Evolutionary conservation across 2,797 vertebrate genomes (phyloP).

Genomic region (Cossypha niveicapilla): DNA sequence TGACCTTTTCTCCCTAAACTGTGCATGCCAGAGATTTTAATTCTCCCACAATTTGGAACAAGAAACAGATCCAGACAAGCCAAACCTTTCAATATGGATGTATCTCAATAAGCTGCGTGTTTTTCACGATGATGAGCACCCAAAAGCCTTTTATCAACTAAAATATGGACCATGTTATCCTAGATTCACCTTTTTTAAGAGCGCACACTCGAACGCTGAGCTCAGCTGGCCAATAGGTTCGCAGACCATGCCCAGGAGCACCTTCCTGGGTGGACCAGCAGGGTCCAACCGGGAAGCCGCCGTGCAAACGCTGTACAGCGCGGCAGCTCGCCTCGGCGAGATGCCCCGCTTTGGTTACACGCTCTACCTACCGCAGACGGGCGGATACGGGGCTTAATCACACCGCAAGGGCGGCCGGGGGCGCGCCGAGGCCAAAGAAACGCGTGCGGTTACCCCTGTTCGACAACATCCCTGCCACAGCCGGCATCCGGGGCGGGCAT

Average conservation of each 20-base stretch:
- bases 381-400: background rate
- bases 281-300: background rate
- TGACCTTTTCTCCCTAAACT: background rate
- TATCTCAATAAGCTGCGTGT: fast-evolving
- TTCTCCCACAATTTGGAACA: background rate
- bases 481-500: background rate
- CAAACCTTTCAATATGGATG: background rate
- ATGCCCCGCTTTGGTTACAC: background rate
- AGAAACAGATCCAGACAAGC: background rate
- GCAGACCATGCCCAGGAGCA: fast-evolving
- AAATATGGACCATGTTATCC: fast-evolving
- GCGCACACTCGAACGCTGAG: fast-evolving
- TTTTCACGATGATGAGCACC: background rate
- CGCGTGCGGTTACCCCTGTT: background rate
- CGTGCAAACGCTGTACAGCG: fast-evolving
- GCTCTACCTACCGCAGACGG: background rate
- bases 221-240: background rate
- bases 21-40: background rate
- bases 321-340: background rate
- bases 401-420: background rate
- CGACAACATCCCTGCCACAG: background rate
- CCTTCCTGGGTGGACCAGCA: fast-evolving
- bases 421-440: background rate
- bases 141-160: background rate
- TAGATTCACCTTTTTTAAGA: background rate